A percentile compares a stretch with the other conserved stretches of the same genome.
phyloP scores from a whole-genome alignment of 92 coral and sea anemone genomes.

The Epizoanthus illoricatus region DNA sequence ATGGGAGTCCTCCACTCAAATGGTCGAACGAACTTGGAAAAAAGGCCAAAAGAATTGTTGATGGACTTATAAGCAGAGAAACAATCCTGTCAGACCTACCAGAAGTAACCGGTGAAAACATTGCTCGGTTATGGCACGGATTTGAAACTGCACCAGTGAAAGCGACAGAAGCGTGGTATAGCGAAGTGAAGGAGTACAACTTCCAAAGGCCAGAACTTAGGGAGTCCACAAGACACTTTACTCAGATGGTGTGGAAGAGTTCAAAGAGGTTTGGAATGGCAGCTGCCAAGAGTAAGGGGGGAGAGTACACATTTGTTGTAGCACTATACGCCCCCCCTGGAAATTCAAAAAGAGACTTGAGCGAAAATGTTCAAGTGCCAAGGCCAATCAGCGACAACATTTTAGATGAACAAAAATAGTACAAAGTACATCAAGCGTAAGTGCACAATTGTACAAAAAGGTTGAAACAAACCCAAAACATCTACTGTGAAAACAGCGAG shows the following conservation, averaged over 20 bases:
- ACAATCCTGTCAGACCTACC: slow-evolving; percentile 39
- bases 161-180: slow-evolving; percentile 80
- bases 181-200: slow-evolving; percentile 71
- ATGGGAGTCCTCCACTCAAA: slow-evolving; percentile 66
- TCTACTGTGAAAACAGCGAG: background rate
- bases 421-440: background rate
- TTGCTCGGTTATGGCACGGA: slow-evolving; percentile 57
- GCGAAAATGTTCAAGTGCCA: slow-evolving; percentile 60
- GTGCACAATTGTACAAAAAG: background rate
- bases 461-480: background rate
- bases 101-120: slow-evolving; percentile 70
- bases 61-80: slow-evolving; percentile 49
- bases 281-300: slow-evolving; percentile 52
- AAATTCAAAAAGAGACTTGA: slow-evolving; percentile 49
- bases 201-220: slow-evolving; percentile 66
- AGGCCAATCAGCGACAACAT: slow-evolving; percentile 31
- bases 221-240: slow-evolving; percentile 65
- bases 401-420: slow-evolving; percentile 6
- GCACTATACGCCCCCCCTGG: slow-evolving; percentile 89
- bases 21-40: slow-evolving; percentile 73
- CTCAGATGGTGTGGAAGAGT: slow-evolving; percentile 80
- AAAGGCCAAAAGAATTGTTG: slow-evolving; percentile 70
- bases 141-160: slow-evolving; percentile 76
- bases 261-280: slow-evolving; percentile 78
- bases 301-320: slow-evolving; percentile 65